phyloP scores from a whole-genome alignment of 1,140 invertebrate genomes.

The Meloidogyne exigua region DNA sequence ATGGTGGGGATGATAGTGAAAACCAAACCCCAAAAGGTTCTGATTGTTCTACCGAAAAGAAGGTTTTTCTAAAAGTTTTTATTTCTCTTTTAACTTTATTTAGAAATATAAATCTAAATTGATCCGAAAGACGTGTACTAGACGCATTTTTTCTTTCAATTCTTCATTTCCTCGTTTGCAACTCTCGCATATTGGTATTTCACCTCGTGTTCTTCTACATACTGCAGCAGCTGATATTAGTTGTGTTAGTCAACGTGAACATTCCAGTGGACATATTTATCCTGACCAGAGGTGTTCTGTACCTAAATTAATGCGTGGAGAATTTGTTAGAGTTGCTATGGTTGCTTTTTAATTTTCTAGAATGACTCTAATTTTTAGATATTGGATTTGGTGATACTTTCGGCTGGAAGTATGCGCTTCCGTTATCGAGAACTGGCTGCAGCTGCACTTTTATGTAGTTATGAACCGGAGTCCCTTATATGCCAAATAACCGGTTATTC shows the following conservation, averaged over 20 bases:
- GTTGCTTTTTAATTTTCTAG: neutral
- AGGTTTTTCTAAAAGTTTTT: neutral
- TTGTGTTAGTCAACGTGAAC: slow-evolving; percentile 25
- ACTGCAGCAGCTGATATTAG: slow-evolving; percentile 7
- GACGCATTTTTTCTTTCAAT: neutral
- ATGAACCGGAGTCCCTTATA: slow-evolving; percentile 43
- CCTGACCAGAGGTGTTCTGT: slow-evolving; percentile 42
- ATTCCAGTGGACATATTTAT: slow-evolving; percentile 27
- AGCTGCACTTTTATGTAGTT: slow-evolving; percentile 46
- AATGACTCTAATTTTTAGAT: slow-evolving; percentile 25
- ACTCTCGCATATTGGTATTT: slow-evolving; percentile 10
- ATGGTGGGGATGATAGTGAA: neutral
- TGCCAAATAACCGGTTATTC: slow-evolving; percentile 42
- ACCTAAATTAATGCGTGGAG: slow-evolving; percentile 45
- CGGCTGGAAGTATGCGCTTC: slow-evolving; percentile 35
- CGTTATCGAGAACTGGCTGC: slow-evolving; percentile 51
- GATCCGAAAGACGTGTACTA: neutral
- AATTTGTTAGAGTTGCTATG: slow-evolving; percentile 41
- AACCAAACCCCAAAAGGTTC: neutral
- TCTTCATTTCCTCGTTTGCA: slow-evolving; percentile 17
- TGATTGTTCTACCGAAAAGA: neutral
- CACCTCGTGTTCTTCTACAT: slow-evolving; percentile 22
- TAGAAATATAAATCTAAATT: neutral
- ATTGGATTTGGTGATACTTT: slow-evolving; percentile 42
- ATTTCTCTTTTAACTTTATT: neutral